These are phyloP conservation scores for Nemurella pictetii DNA, from an alignment of 2,888 invertebrate species.

Conservation along the genomic window DNA sequence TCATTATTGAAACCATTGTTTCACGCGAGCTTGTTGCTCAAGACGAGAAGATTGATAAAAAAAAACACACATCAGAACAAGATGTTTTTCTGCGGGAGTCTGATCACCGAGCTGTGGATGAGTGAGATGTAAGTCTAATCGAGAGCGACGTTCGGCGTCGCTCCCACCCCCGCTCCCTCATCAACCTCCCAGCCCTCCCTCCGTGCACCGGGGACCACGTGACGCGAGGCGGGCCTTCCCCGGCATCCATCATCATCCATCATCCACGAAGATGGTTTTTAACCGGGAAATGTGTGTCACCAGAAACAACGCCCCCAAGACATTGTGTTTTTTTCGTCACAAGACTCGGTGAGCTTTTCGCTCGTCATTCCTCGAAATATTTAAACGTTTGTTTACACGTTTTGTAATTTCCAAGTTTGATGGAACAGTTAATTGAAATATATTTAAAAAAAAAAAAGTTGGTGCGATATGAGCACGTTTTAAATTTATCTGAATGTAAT, in stretches of 20 bases:
- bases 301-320: neutral
- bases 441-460: too few species aligned
- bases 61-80: neutral
- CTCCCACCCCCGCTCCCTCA: neutral
- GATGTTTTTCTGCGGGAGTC: neutral
- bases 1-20: neutral
- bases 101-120: neutral
- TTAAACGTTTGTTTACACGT: too few species aligned
- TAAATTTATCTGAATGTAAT: too few species aligned
- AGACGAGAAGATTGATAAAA: neutral
- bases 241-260: neutral
- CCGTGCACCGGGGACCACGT: too few species aligned
- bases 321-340: too few species aligned
- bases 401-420: too few species aligned
- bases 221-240: neutral
- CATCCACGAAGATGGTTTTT: neutral
- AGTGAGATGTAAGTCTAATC: neutral
- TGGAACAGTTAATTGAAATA: too few species aligned
- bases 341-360: too few species aligned
- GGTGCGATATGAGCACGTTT: too few species aligned
- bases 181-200: too few species aligned
- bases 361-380: too few species aligned
- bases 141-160: neutral
- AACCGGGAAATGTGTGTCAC: neutral
- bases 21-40: neutral